Percentiles rank a stretch among this genome's conserved stretches.
phyloP scores from a whole-genome alignment of 1,140 invertebrate genomes.

The Maniola jurtina region DNA sequence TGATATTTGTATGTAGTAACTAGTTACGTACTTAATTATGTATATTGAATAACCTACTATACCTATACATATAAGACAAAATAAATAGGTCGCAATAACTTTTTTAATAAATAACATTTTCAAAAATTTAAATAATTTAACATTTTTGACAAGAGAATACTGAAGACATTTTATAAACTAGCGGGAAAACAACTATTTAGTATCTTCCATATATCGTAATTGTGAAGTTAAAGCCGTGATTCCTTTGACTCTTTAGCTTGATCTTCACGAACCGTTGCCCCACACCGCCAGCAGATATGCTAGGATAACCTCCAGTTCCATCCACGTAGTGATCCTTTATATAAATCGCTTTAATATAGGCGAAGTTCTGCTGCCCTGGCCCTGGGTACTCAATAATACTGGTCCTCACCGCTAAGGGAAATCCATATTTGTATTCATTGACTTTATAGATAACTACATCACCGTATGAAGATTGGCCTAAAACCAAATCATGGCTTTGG shows the following conservation, averaged over 20 bases:
- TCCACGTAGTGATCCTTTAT: conserved; percentile 79
- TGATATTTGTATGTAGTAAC: too few species aligned
- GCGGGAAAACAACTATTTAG: conserved; percentile 23
- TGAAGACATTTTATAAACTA: background rate
- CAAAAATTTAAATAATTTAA: too few species aligned
- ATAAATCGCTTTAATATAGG: conserved; percentile 69
- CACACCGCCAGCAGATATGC: conserved; percentile 64
- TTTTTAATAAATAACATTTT: too few species aligned
- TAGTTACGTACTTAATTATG: too few species aligned
- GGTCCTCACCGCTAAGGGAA: conserved; percentile 59
- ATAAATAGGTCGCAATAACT: too few species aligned
- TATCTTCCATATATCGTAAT: conserved; percentile 74
- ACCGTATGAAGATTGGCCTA: conserved; percentile 59
- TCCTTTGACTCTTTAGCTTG: conserved; percentile 72
- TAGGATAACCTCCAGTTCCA: conserved; percentile 79
- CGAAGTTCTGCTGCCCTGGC: conserved; percentile 59
- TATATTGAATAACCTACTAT: too few species aligned
- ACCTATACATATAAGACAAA: too few species aligned
- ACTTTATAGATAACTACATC: conserved; percentile 59
- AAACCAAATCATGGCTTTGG: conserved; percentile 60
- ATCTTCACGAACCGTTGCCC: conserved; percentile 68
- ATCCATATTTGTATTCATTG: conserved; percentile 68
- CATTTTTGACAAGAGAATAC: too few species aligned
- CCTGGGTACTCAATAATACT: conserved; percentile 62
- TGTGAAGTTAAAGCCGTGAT: conserved; percentile 70